Evolutionary conservation across 1,140 invertebrate genomes (phyloP), one percentile per base, ranked within the genome.

Genomic region (Battus philenor): DNA sequence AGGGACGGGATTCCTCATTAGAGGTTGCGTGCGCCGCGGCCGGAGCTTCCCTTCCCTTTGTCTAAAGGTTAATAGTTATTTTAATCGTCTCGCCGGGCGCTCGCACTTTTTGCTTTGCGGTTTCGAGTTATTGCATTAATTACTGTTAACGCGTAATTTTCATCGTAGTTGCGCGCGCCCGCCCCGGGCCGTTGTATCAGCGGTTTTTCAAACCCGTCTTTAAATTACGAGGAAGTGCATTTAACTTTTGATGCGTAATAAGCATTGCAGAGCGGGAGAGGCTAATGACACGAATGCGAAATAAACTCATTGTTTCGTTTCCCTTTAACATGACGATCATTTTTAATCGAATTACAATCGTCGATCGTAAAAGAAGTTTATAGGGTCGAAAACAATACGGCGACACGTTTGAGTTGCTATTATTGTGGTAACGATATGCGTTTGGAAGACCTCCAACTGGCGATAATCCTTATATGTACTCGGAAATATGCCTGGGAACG

Each of bases 31-130:
- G 13, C 44, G 31, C 31, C 2, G 9, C 5, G 3, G 24, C 1
- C 15, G 11, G 10, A 1, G 13, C 12, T 24, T 34, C 43, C 43
- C 20, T 33, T 27, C 22, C 20, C 36, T 34, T 44, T 54, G 36
- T 36, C 36, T 49, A 52, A 55, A 52, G 53, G 49, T 59, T 51
- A 59, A 52, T 59, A 34, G 57, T 34, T 27, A 26, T 22, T 33
- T 34, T 45, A 45, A 45, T 45, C 31, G 31, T 15, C 9, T 26
- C 26, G 9, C 26, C n/a, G 22, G 29, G n/a, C 15, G 29, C 20
- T 31, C 31, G 34, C 2, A 12, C 17, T 45, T 45, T 27, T 32
- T 33, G 9, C 11, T 26, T 31, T 30, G 44, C 13, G 44, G 18
- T 45, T 45, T 45, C 34, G 32, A 12, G 4, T 41, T 45, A 27